Conservation (phyloP, 2,797 vertebrate genomes). For the Sebastes diaconus region DNA sequence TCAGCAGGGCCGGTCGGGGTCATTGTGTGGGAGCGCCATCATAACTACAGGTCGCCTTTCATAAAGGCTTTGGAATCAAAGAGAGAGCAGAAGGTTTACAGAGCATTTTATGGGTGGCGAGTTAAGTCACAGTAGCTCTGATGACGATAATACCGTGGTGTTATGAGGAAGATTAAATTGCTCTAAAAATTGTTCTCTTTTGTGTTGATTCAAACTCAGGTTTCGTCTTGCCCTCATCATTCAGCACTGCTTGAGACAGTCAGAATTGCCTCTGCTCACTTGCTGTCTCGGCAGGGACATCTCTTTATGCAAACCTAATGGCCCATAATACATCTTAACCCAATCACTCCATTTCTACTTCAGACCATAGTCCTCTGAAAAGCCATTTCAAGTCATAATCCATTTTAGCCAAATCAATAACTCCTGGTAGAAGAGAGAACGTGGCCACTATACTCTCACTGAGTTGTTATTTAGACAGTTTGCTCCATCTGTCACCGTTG, state of each 20-base stretch:
- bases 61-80: slow-evolving; percentile 17
- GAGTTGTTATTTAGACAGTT: slow-evolving; percentile 65
- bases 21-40: slow-evolving; percentile 13
- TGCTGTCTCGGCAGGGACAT: neutral
- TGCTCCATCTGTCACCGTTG: slow-evolving; percentile 35
- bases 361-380: slow-evolving; percentile 60
- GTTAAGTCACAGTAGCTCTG: neutral
- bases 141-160: neutral
- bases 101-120: neutral
- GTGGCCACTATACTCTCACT: slow-evolving; percentile 46
- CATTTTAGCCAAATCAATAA: slow-evolving; percentile 75
- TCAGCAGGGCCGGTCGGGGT: slow-evolving; percentile 25
- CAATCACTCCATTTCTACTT: slow-evolving; percentile 59
- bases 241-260: neutral
- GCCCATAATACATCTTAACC: slow-evolving; percentile 46
- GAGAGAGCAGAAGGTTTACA: neutral
- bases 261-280: neutral
- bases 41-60: neutral
- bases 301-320: slow-evolving; percentile 37
- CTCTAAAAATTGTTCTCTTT: neutral
- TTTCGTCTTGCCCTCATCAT: slow-evolving; percentile 23
- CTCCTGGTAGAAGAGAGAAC: slow-evolving; percentile 48
- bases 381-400: slow-evolving; percentile 75
- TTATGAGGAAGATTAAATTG: neutral
- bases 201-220: neutral